phyloP scores from a whole-genome alignment of 2,797 vertebrate genomes.

The Ara ararauna region DNA sequence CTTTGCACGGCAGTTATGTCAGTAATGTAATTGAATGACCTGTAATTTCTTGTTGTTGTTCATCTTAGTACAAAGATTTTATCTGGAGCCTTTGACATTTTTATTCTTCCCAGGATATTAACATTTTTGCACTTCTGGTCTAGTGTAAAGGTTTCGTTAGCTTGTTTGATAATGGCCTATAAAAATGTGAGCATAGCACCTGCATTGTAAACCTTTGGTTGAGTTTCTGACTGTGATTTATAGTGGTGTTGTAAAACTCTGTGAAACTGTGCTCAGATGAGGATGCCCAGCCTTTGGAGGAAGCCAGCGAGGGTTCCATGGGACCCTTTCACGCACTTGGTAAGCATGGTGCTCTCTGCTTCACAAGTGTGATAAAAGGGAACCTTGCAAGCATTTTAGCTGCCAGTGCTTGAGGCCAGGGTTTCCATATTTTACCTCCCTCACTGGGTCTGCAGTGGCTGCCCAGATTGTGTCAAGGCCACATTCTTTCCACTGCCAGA shows the following conservation, averaged over 20 bases:
- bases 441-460: neutral
- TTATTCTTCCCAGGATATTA: neutral
- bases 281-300: neutral
- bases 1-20: neutral
- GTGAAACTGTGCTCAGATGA: neutral
- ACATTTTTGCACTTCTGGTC: neutral
- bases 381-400: neutral
- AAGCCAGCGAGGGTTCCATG: accelerated
- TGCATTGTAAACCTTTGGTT: neutral
- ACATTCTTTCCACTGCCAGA: constrained; percentile 48
- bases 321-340: neutral
- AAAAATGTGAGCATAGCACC: neutral
- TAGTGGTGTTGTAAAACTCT: neutral
- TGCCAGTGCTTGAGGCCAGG: accelerated
- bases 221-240: neutral
- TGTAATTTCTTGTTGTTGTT: neutral
- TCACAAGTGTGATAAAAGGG: accelerated
- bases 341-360: neutral
- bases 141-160: neutral
- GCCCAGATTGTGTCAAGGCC: neutral
- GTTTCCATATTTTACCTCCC: neutral
- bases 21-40: neutral
- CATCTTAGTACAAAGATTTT: neutral
- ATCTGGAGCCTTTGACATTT: neutral
- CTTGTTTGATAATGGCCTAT: neutral